A percentile compares a stretch with the other conserved stretches of the same genome.
Evolutionary conservation across 2,888 invertebrate species (phyloP).

Genomic region (Stenolophus ochropezus): DNA sequence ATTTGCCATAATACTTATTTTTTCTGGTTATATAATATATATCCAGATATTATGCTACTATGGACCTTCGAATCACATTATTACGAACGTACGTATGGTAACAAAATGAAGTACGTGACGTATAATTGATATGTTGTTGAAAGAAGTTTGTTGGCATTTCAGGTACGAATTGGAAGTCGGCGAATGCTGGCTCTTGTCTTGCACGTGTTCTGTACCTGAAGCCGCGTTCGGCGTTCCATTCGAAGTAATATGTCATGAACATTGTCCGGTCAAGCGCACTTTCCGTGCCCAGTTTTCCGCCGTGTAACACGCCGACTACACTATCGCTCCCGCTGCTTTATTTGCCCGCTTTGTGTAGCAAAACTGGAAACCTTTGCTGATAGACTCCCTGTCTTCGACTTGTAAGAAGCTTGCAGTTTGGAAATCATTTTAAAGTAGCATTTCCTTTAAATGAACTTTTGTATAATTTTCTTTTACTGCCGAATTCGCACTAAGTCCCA

Average conservation of each 20-base stretch:
- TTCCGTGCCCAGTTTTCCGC: neutral
- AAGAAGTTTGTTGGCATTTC: neutral
- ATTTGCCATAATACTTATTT: no score
- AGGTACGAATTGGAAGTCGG: neutral
- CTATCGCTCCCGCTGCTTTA: conserved; percentile 16
- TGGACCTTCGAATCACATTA: no score
- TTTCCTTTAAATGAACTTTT: conserved; percentile 24
- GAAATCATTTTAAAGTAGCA: conserved; percentile 37
- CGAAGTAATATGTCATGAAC: conserved; percentile 48
- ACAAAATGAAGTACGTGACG: no score
- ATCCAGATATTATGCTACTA: no score
- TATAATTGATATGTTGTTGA: no score
- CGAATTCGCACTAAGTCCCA: conserved; percentile 29
- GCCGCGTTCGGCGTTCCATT: conserved; percentile 20
- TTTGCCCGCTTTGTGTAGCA: conserved; percentile 25
- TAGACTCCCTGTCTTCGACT: neutral
- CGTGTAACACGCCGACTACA: conserved; percentile 1
- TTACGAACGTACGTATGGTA: no score
- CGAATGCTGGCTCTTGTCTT: neutral
- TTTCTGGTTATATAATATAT: no score
- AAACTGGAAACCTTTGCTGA: conserved; percentile 6
- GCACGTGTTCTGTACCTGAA: neutral
- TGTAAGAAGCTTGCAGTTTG: conserved; percentile 16
- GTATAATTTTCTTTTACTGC: conserved; percentile 42
- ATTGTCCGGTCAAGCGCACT: conserved; percentile 31